Conservation (phyloP, 1,140 invertebrate species). For the Anthonomus grandis region DNA sequence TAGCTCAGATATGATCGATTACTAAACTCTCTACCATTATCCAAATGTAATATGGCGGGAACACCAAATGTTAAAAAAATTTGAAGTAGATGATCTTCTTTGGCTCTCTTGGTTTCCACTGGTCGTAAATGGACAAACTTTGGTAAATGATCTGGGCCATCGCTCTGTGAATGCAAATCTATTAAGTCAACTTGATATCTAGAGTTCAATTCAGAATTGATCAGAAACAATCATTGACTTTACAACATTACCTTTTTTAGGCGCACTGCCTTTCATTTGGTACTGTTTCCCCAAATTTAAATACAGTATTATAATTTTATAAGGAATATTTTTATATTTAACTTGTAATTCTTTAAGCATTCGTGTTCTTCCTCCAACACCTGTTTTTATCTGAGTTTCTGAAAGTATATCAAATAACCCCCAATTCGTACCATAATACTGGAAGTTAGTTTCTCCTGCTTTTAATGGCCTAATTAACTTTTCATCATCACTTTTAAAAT, state of each 20-base stretch:
- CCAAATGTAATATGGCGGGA: constrained; percentile 40
- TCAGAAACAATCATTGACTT: too few species aligned
- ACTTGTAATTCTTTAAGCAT: constrained; percentile 36
- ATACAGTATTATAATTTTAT: constrained; percentile 38
- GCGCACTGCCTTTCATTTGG: too few species aligned
- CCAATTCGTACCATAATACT: constrained; percentile 39
- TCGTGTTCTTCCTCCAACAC: constrained; percentile 39
- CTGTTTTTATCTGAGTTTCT: constrained; percentile 34
- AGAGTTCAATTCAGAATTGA: too few species aligned
- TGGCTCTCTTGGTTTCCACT: constrained; percentile 19
- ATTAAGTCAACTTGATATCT: too few species aligned
- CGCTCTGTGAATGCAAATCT: too few species aligned
- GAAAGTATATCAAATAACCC: constrained; percentile 38
- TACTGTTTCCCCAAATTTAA: constrained; percentile 30
- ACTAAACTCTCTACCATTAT: constrained; percentile 43
- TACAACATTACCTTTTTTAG: too few species aligned
- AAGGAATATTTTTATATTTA: constrained; percentile 30
- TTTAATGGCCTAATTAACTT: constrained; percentile 37
- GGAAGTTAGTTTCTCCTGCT: constrained; percentile 28
- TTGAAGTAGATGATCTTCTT: constrained; percentile 33
- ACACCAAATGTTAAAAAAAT: constrained; percentile 46
- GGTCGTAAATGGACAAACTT: constrained; percentile 46
- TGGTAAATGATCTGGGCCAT: constrained; percentile 40
- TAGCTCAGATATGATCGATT: constrained; percentile 39
- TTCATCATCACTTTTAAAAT: constrained; percentile 28